Evolutionary conservation across 1,140 invertebrate genomes (phyloP).

Genomic region (Tribolium castaneum): DNA sequence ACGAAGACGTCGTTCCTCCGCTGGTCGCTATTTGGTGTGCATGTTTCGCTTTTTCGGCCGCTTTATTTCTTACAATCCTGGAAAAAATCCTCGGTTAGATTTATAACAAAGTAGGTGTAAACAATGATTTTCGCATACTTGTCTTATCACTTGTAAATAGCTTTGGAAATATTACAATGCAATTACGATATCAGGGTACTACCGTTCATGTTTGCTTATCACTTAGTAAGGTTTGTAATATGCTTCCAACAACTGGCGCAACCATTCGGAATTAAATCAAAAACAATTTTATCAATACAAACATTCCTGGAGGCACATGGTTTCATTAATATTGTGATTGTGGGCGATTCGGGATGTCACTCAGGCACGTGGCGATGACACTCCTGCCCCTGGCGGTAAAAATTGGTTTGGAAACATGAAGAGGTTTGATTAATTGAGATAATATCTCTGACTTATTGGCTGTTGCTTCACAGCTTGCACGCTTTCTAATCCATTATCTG

Average conservation of each 20-base stretch:
- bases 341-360: conserved; percentile 44
- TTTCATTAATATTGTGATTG: neutral
- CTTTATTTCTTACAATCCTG: conserved; percentile 96
- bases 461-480: neutral
- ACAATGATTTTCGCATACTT: conserved; percentile 19
- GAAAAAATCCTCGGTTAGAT: conserved; percentile 45
- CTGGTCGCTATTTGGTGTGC: conserved; percentile 80
- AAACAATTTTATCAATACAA: conserved; percentile 37
- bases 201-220: conserved; percentile 56
- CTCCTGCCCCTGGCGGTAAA: neutral
- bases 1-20: conserved; percentile 64
- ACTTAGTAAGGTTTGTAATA: conserved; percentile 57
- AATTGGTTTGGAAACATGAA: neutral
- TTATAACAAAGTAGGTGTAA: neutral
- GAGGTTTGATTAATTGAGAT: neutral
- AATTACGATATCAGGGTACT: conserved; percentile 50
- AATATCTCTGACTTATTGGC: neutral
- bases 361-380: conserved; percentile 35
- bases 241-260: conserved; percentile 55
- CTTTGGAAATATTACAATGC: conserved; percentile 48
- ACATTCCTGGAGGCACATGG: neutral
- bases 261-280: conserved; percentile 47
- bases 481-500: conserved; percentile 20
- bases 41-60: conserved; percentile 94
- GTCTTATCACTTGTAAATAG: conserved; percentile 24